phyloP scores from a whole-genome alignment of 2,888 invertebrate genomes.

The Ophion obscuratus region DNA sequence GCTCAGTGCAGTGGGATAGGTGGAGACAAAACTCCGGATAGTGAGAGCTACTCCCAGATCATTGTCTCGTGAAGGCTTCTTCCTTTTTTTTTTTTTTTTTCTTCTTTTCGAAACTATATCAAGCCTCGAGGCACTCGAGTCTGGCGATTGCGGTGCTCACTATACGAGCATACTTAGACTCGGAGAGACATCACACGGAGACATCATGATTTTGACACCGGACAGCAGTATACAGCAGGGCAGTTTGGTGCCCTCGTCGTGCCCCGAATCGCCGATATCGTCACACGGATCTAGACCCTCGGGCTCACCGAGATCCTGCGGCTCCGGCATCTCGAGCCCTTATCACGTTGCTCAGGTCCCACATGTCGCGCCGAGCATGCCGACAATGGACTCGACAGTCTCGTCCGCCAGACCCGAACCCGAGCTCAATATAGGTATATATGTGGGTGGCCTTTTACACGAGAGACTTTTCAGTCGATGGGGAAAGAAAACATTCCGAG shows the following conservation, averaged over 20 bases:
- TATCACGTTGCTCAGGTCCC: conserved; percentile 80
- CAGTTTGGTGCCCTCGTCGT: conserved; percentile 83
- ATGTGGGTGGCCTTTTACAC: neutral
- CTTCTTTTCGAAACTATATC: neutral
- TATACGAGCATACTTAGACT: too few species aligned
- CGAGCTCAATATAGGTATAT: conserved; percentile 89
- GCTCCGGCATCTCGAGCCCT: conserved; percentile 72
- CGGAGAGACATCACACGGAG: neutral
- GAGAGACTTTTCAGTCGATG: neutral
- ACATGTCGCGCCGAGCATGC: conserved; percentile 78
- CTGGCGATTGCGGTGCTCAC: neutral
- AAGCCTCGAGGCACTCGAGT: conserved; percentile 3
- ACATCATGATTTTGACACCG: conserved; percentile 88
- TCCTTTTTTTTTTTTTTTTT: conserved; percentile 10
- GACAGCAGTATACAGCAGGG: conserved; percentile 87
- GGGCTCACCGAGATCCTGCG: conserved; percentile 64
- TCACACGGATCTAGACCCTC: conserved; percentile 73
- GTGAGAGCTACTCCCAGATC: conserved; percentile 32
- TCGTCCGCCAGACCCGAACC: conserved; percentile 86
- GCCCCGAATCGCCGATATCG: conserved; percentile 85
- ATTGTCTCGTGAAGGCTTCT: neutral
- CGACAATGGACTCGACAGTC: conserved; percentile 83
- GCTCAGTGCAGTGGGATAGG: conserved; percentile 56
- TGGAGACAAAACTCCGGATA: conserved; percentile 54
- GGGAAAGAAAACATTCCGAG: neutral